These are phyloP conservation scores for Astreopora myriophthalma DNA, from an alignment of 64 coral and sea anemone genomes.

Conservation along the genomic window DNA sequence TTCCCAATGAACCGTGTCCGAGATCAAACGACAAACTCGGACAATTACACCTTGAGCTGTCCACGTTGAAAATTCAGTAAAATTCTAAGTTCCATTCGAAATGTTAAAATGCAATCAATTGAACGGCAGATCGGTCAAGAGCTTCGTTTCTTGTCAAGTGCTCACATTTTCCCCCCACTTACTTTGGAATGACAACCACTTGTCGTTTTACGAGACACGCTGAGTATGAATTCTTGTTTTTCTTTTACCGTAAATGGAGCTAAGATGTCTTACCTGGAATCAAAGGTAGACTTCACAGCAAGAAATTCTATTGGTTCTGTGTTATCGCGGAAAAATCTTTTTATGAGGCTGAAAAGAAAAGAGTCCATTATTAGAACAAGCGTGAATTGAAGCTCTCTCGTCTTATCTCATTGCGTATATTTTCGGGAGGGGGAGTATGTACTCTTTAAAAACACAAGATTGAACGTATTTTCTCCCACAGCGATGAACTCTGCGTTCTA, in stretches of 20 bases:
- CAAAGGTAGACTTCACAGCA: neutral
- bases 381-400: neutral
- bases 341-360: slow-evolving; percentile 17
- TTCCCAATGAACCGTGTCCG: slow-evolving; percentile 9
- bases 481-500: neutral
- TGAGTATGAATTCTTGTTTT: neutral
- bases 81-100: neutral
- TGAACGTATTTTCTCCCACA: neutral
- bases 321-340: slow-evolving; percentile 2
- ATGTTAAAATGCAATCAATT: neutral
- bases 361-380: neutral
- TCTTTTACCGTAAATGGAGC: neutral
- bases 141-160: neutral
- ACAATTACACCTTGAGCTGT: neutral
- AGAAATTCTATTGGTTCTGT: neutral
- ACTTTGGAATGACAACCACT: neutral
- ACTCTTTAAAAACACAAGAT: neutral
- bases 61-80: neutral
- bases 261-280: neutral
- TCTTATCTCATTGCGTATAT: neutral
- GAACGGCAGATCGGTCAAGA: neutral
- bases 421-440: neutral
- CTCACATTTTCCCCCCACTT: neutral
- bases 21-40: neutral
- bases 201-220: neutral